A percentile compares a stretch with the other conserved stretches of the same genome.
phyloP scores from a whole-genome alignment of 1,140 invertebrate species.

The Drosophila persimilis region DNA sequence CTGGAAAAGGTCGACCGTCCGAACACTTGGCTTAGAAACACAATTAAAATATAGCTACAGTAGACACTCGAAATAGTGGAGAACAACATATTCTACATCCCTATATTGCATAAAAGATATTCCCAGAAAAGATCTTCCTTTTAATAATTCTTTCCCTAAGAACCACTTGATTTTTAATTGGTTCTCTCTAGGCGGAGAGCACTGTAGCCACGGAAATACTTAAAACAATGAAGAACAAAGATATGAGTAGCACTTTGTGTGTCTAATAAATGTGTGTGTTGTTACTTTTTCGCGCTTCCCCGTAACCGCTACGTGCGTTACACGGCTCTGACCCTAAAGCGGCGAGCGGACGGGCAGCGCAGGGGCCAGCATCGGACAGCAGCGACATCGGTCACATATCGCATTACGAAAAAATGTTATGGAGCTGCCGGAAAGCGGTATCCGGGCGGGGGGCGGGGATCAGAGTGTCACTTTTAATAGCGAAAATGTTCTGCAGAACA shows the following conservation, averaged over 20 bases:
- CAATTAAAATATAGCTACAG: slow-evolving; percentile 57
- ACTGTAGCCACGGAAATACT: background rate
- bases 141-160: too few species aligned
- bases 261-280: slow-evolving; percentile 65
- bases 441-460: background rate
- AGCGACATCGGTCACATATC: slow-evolving; percentile 50
- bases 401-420: slow-evolving; percentile 71
- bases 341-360: slow-evolving; percentile 26
- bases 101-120: too few species aligned
- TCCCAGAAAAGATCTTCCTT: too few species aligned
- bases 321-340: slow-evolving; percentile 69
- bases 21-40: slow-evolving; percentile 74
- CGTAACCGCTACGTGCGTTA: slow-evolving; percentile 68
- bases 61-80: too few species aligned
- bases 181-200: background rate
- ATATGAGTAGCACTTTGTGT: slow-evolving; percentile 44
- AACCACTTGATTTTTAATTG: too few species aligned
- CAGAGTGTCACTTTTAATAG: slow-evolving; percentile 66
- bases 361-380: background rate
- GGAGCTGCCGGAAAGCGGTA: slow-evolving; percentile 3
- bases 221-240: background rate
- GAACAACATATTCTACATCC: too few species aligned
- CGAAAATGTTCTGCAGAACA: slow-evolving; percentile 72
- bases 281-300: slow-evolving; percentile 29
- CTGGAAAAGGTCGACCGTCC: slow-evolving; percentile 71